Conservation (phyloP, 37 sponge, comb jelly and placozoan species). For the Chondrosia reniformis region DNA sequence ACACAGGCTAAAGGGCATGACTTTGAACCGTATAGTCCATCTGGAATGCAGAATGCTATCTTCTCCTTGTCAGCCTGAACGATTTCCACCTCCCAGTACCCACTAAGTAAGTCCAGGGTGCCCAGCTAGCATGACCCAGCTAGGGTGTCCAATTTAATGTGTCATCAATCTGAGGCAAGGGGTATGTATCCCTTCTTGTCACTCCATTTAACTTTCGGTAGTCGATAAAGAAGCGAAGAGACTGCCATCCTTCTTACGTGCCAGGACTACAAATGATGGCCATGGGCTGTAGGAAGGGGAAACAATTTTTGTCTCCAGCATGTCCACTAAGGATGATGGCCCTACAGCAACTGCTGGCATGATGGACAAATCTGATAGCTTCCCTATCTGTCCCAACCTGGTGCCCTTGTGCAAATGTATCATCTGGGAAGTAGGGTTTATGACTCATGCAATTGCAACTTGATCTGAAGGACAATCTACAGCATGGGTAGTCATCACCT, state of each 20-base stretch:
- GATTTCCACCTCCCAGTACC: slow-evolving; percentile 20
- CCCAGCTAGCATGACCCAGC: slow-evolving; percentile 2
- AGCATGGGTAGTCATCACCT: too few relatives aligned
- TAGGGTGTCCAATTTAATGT: background rate
- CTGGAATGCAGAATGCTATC: background rate
- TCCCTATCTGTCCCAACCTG: background rate
- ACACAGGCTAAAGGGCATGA: too few relatives aligned
- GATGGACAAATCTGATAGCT: background rate
- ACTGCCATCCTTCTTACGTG: background rate
- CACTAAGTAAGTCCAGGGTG: slow-evolving; percentile 6
- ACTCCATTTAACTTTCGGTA: slow-evolving; percentile 5
- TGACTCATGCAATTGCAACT: too few relatives aligned
- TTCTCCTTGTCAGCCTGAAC: background rate
- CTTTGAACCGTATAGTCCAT: slow-evolving; percentile 9
- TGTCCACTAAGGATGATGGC: background rate
- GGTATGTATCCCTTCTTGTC: slow-evolving; percentile 25
- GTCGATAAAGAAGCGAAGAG: slow-evolving; percentile 2
- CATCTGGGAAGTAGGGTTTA: too few relatives aligned
- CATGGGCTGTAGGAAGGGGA: slow-evolving; percentile 3
- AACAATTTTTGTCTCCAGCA: background rate
- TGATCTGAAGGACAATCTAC: too few relatives aligned
- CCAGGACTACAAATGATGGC: background rate
- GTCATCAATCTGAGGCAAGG: slow-evolving; percentile 7
- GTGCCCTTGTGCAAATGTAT: background rate
- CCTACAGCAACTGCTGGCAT: background rate